A percentile compares a stretch with the other conserved stretches of the same genome.
phyloP scores from a whole-genome alignment of 2,113 vertebrate species.

The Anarrhichthys ocellatus region DNA sequence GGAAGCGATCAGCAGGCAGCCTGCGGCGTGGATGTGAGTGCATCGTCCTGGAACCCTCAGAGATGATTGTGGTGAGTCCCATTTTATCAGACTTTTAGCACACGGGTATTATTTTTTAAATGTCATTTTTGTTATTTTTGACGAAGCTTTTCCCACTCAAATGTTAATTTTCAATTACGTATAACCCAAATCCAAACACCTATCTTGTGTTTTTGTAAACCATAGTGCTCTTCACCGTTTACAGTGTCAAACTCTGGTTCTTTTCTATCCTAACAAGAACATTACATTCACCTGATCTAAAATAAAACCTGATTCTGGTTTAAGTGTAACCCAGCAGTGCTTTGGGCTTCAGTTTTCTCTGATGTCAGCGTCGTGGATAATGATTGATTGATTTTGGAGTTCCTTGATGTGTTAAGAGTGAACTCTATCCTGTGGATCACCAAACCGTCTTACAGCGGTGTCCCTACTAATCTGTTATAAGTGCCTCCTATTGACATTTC shows the following conservation, averaged over 20 bases:
- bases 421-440: not conserved
- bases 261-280: not conserved
- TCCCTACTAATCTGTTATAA: constrained; percentile 12
- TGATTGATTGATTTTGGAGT: constrained; percentile 11
- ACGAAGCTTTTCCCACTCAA: not conserved
- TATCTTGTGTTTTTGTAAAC: not conserved
- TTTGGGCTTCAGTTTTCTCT: not conserved
- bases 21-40: constrained; percentile 98
- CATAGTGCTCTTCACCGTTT: not conserved
- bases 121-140: not conserved
- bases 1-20: constrained; percentile 97
- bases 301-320: constrained; percentile 2
- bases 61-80: constrained; percentile 98
- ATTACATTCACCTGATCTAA: not conserved
- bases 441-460: not conserved
- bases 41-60: constrained; percentile 98
- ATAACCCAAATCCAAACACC: not conserved
- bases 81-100: constrained; percentile 4
- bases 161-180: not conserved
- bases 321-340: not conserved
- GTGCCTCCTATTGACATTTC: constrained; percentile 16
- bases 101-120: not conserved
- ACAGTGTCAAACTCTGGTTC: not conserved
- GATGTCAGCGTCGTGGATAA: not conserved
- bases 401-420: not conserved